Base-by-base conservation (phyloP, 2,797 vertebrate species). In the Adelosebastes latens region DNA sequence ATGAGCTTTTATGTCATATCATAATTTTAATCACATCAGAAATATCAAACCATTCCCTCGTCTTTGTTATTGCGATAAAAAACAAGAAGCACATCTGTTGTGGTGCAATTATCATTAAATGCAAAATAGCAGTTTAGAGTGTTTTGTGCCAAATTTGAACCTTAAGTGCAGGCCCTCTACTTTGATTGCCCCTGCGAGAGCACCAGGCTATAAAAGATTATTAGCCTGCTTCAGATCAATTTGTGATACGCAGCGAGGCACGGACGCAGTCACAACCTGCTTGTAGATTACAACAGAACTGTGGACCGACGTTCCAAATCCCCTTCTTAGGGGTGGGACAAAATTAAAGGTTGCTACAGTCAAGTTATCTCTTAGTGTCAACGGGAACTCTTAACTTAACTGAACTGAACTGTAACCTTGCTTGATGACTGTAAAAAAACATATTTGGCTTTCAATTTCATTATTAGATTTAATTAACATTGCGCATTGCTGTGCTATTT, bases 171-270 rank as follows among this genome's bases (percentile, higher is more conserved):
- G 62, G 42, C 55, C 64, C 72, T 87, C 58, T 31, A 67, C 56
- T 75, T 67, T 80, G 58, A 82, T 82, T 65, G 65, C 18, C 63
- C 66, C 53, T 32, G 61, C 72, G 74, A 86, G 75, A 85, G 70
- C 72, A 75, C 29, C 65, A 64, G 79, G 72, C 80, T 75, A 69
- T 90, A 91, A 89, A 88, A 83, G 24, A 86, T 88, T 80, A 93
- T 91, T 88, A 88, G 73, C 72, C 81, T 77, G 73, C 83, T 80
- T 82, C 67, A 85, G 83, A 87, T 88, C 75, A 86, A 81, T 84
- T 80, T 78, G 75, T 75, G 83, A 91, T 79, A 87, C 22, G 73
- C 52, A 59, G 62, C 1, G 12, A 49, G 74, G 18, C 68, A 79
- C 8, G 4, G 55, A 58, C 52, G 61, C 52, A 77, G 42, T 69